These are phyloP conservation scores for Lontra canadensis DNA, from an alignment of 2,113 vertebrate species.

Conservation along the genomic window DNA sequence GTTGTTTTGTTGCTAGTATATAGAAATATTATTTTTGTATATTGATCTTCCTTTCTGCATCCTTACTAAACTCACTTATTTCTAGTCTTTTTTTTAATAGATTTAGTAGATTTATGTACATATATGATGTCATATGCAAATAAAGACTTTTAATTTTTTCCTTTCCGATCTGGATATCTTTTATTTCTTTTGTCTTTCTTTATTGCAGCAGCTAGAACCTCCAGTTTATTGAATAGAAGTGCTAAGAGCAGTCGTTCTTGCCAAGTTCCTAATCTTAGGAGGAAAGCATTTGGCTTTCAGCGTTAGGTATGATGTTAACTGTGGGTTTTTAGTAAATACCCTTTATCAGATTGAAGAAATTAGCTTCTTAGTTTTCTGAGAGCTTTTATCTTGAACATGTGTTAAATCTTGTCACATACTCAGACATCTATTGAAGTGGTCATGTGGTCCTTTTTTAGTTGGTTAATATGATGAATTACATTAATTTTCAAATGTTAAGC, in stretches of 20 bases:
- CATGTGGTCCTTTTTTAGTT: neutral
- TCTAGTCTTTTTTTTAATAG: neutral
- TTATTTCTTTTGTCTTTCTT: neutral
- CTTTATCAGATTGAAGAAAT: neutral
- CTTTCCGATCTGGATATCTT: neutral
- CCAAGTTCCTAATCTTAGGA: neutral
- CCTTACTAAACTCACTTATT: conserved; percentile 16
- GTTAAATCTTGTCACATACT: neutral
- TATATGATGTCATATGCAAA: neutral
- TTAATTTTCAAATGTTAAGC: conserved; percentile 30
- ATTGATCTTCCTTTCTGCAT: neutral
- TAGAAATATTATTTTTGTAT: neutral
- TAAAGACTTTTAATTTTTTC: neutral
- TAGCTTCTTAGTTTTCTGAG: neutral
- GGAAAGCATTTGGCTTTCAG: neutral
- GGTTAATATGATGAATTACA: neutral
- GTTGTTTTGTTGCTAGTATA: neutral
- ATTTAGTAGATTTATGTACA: neutral
- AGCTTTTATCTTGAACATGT: neutral
- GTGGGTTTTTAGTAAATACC: neutral
- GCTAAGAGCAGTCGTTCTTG: neutral
- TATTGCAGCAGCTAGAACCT: neutral
- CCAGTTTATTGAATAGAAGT: neutral
- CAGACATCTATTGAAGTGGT: neutral
- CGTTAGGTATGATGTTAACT: neutral